Evolutionary conservation across 2,113 vertebrate species (phyloP).

Genomic region (Cygnus atratus): DNA sequence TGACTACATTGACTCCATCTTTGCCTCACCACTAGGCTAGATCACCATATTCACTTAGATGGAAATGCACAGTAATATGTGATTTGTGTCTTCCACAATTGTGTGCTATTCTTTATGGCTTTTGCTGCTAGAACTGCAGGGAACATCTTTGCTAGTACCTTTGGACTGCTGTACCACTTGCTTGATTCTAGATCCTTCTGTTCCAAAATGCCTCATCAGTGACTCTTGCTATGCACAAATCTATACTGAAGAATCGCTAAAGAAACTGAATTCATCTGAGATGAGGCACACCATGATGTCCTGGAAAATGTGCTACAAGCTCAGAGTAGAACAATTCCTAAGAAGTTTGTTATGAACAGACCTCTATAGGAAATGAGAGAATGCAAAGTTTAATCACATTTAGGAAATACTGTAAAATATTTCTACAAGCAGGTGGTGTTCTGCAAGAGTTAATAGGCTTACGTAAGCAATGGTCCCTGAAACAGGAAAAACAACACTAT

Average conservation of each 20-base stretch:
- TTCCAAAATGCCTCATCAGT: not conserved
- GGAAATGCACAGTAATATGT: not conserved
- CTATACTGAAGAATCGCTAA: not conserved
- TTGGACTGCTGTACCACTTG: not conserved
- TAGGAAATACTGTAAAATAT: not conserved
- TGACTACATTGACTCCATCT: not conserved
- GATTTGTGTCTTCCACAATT: not conserved
- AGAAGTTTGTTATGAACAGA: not conserved
- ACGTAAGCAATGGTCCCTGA: not conserved
- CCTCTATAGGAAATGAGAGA: not conserved
- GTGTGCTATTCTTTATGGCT: not conserved
- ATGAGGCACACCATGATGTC: not conserved
- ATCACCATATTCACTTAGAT: not conserved
- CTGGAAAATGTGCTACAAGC: not conserved
- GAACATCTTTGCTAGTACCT: not conserved
- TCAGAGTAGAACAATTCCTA: not conserved
- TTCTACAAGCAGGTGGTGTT: not conserved
- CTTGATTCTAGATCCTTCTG: not conserved
- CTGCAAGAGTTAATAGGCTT: not conserved
- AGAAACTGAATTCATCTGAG: not conserved
- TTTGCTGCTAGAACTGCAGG: not conserved
- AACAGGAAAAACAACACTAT: not conserved
- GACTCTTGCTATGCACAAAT: not conserved
- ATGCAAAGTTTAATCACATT: not conserved
- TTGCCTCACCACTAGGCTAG: not conserved